Evolutionary conservation across 2,888 invertebrate genomes (phyloP).

Genomic region (Schizaphis graminum): DNA sequence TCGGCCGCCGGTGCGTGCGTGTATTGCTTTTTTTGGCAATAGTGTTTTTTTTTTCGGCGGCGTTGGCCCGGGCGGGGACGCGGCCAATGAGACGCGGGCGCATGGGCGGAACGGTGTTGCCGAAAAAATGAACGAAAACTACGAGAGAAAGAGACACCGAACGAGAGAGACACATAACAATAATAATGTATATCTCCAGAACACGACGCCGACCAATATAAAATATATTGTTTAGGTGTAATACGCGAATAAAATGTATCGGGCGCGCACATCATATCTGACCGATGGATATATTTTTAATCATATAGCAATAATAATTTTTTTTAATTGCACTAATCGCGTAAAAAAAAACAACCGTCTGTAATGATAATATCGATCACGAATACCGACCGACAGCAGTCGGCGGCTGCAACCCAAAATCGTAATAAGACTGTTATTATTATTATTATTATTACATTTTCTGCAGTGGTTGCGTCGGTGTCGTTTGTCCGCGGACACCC

Average conservation of each 20-base stretch:
- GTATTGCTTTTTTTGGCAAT: conserved; percentile 18
- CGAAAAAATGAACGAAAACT: conserved; percentile 9
- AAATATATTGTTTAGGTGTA: not conserved
- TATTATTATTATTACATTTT: not conserved
- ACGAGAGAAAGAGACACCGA: not conserved
- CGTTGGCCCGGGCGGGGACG: conserved; percentile 20
- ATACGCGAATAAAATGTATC: not conserved
- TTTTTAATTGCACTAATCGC: not conserved
- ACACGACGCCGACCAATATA: not conserved
- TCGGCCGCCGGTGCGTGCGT: not conserved
- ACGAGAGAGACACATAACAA: not conserved
- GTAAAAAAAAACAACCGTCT: not conserved
- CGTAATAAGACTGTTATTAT: not conserved
- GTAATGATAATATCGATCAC: not conserved
- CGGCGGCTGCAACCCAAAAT: not conserved
- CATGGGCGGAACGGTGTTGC: conserved; percentile 46
- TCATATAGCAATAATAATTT: not conserved
- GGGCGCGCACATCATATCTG: no score
- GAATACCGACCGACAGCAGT: not conserved
- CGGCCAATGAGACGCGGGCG: conserved; percentile 41
- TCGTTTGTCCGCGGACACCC: not conserved
- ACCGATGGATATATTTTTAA: no score
- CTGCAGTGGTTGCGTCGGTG: not conserved
- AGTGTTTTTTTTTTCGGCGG: conserved; percentile 34
- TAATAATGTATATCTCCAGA: not conserved